phyloP scores from a whole-genome alignment of 30 jellyfish, hydroid and myxozoan genomes.

The Pelagia noctiluca region DNA sequence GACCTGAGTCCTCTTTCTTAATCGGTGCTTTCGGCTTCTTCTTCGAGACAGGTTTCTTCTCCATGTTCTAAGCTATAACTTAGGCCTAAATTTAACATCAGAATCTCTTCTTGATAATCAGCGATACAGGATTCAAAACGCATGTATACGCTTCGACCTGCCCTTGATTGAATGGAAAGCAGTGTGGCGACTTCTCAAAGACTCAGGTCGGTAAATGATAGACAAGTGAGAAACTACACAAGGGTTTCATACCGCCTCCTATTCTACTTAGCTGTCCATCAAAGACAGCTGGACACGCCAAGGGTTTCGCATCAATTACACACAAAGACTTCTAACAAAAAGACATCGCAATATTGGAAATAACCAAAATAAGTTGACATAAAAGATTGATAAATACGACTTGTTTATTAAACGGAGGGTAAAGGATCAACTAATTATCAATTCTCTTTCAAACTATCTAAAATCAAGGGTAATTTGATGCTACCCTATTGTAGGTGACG shows the following conservation, averaged over 20 bases:
- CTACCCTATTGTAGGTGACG: too few species aligned
- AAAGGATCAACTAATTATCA: too few species aligned
- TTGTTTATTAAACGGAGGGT: too few species aligned
- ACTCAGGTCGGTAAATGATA: constrained; percentile 39
- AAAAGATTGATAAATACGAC: too few species aligned
- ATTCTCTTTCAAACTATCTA: too few species aligned
- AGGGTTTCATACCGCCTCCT: constrained; percentile 81
- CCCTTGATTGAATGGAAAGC: constrained; percentile 60
- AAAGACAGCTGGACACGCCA: constrained; percentile 70
- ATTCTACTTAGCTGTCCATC: constrained; percentile 73
- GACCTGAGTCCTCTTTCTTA: constrained; percentile 54
- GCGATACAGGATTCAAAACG: constrained; percentile 12
- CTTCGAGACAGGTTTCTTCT: constrained; percentile 59
- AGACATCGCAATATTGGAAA: too few species aligned
- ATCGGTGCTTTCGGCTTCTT: constrained; percentile 53
- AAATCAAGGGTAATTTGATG: too few species aligned
- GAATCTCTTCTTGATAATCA: background rate
- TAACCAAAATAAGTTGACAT: too few species aligned
- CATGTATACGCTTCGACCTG: constrained; percentile 61
- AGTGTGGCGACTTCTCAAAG: constrained; percentile 78
- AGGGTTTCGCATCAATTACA: background rate
- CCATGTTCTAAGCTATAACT: constrained; percentile 27
- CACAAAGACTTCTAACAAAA: background rate
- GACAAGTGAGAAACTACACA: constrained; percentile 86
- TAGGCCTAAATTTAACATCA: background rate